phyloP scores from a whole-genome alignment of 1,140 invertebrate genomes.

The Drosophila dunni region DNA sequence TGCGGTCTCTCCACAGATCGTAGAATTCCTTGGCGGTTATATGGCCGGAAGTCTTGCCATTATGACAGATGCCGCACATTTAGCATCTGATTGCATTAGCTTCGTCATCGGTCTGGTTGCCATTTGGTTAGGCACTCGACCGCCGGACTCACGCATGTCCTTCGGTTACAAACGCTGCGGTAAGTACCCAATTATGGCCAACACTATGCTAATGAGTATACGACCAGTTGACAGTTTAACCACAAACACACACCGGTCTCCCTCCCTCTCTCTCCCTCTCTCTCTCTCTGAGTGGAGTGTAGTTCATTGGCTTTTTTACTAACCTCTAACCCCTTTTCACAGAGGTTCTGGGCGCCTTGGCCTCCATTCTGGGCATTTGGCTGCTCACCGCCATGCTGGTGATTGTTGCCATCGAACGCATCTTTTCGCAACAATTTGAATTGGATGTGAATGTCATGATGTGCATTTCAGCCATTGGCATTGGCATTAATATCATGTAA shows the following conservation, averaged over 20 bases:
- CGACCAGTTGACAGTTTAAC: constrained; percentile 33
- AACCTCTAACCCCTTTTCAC: constrained; percentile 19
- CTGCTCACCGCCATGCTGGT: constrained; percentile 94
- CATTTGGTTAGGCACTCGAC: constrained; percentile 88
- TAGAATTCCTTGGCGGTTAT: constrained; percentile 90
- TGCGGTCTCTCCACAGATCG: constrained; percentile 85
- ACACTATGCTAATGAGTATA: constrained; percentile 62
- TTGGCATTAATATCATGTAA: constrained; percentile 94
- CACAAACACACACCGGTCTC: constrained; percentile 6
- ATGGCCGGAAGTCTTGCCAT: constrained; percentile 92
- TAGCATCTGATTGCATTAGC: constrained; percentile 92
- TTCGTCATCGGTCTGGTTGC: constrained; percentile 92
- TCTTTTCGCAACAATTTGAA: constrained; percentile 90
- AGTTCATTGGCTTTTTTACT: too few relatives aligned
- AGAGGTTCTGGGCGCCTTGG: constrained; percentile 89
- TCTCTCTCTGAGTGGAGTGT: neutral
- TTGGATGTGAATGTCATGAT: constrained; percentile 95
- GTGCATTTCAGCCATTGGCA: constrained; percentile 92
- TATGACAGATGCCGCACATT: constrained; percentile 93
- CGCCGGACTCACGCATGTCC: constrained; percentile 89
- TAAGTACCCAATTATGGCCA: constrained; percentile 82
- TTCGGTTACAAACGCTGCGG: constrained; percentile 93
- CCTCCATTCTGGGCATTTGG: constrained; percentile 91
- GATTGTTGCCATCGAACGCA: constrained; percentile 90
- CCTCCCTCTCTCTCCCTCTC: neutral